Evolutionary conservation across 2,113 vertebrate species (phyloP).

Genomic region (Protobothrops flavoviridis): DNA sequence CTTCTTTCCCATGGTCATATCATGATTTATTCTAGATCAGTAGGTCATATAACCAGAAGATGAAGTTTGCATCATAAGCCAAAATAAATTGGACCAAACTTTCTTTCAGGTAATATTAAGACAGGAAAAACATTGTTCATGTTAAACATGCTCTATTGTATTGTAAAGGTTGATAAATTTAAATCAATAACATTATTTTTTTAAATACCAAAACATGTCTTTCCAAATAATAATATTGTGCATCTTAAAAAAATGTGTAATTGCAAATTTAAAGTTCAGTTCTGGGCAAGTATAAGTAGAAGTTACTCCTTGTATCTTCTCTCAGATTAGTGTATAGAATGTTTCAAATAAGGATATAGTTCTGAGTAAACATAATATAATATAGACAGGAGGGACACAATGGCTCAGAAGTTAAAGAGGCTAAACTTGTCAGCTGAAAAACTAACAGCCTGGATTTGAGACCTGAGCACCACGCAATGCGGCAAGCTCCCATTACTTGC

Average conservation of each 20-base stretch:
- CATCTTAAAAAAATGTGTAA: background rate
- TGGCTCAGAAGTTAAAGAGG: background rate
- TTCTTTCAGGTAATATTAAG: slow-evolving; percentile 4
- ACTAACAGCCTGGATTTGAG: background rate
- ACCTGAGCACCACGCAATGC: background rate
- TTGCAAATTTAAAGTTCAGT: background rate
- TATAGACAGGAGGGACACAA: background rate
- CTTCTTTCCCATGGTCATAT: background rate
- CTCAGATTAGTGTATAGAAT: background rate
- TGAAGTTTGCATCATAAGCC: background rate
- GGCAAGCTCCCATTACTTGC: background rate
- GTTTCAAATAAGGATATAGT: background rate
- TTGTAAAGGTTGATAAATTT: background rate
- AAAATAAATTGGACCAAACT: background rate
- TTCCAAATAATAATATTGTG: background rate
- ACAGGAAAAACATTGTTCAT: background rate
- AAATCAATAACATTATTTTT: background rate
- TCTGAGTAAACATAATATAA: background rate
- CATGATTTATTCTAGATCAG: background rate
- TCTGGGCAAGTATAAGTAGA: background rate
- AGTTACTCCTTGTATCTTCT: background rate
- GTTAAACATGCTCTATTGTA: background rate
- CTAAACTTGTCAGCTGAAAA: background rate
- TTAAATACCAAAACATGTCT: background rate
- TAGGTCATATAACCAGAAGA: background rate